Evolutionary conservation across 2,888 invertebrate genomes (phyloP), one percentile per base, ranked within the genome.

Genomic region (Eupsilia transversa): DNA sequence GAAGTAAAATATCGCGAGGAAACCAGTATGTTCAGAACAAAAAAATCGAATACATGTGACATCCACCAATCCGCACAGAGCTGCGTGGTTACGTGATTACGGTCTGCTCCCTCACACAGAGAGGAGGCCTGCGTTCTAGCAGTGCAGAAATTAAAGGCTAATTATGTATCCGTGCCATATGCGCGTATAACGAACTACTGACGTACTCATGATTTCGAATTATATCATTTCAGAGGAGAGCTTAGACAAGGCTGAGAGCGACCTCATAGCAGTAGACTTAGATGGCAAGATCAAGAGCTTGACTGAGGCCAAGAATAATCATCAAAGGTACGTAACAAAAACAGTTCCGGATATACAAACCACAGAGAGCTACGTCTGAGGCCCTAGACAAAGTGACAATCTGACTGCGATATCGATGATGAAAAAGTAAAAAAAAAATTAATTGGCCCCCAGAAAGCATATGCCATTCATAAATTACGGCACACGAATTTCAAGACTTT

Each of bases 271-370:
- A 6, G 98, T 98, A 0, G 98, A 98, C 91, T 94, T 99, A 43
- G 98, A 98, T 77, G 97, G 97, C 52, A 97, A 98, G 90, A 97
- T 99, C 80, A 97, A 97, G 77, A 97, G 97, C 20, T 95, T 99
- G 78, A 97, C 97, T 33, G 97, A 97, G 76, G 98, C 98, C 33
- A 97, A 97, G 87, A 97, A 97, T 78, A 95, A 97, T 52, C 98
- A 98, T 93, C 97, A 97, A 83, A 93, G 35, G 46, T 63, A 43
- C 3, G 38, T 72, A 23, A 52, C 6, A 33, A 65, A 30, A 17
- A n/a, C 23, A n/a, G 9, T 33, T 33, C n/a, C 20, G 1, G 33
- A n/a, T 1, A 23, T n/a, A 43, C 30, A 63, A 63, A 14, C 7
- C 23, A 43, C 23, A 23, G 20, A 30, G 7, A 1, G 7, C 43